Conservation (phyloP, 1,140 invertebrate genomes). For the Drosophila trapezifrons region DNA sequence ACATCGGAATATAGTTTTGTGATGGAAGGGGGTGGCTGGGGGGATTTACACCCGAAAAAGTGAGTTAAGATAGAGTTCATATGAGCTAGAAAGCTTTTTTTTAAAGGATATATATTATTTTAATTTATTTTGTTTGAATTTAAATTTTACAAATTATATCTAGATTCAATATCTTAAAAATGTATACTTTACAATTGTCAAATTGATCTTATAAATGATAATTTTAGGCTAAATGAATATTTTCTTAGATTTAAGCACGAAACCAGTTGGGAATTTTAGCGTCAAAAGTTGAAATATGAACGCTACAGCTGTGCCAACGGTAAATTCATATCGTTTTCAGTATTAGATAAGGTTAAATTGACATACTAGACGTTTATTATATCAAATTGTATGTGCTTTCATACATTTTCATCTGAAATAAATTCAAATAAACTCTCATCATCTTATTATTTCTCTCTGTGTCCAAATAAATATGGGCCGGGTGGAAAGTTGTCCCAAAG, state of each 20-base stretch:
- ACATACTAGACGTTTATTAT: neutral
- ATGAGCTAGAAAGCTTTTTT: neutral
- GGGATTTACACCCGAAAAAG: neutral
- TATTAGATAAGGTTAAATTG: neutral
- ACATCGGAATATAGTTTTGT: slow-evolving; percentile 17
- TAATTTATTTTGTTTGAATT: neutral
- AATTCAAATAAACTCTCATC: neutral
- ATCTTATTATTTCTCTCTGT: neutral
- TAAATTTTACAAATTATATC: neutral
- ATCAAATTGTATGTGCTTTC: no score
- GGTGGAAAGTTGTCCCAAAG: slow-evolving; percentile 27
- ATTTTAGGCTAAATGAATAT: neutral
- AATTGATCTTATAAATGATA: no score
- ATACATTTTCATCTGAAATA: neutral
- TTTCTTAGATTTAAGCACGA: neutral
- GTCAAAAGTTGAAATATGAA: neutral
- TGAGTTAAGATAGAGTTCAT: no score
- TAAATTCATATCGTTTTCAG: neutral
- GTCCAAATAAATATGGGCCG: slow-evolving; percentile 3
- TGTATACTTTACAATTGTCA: neutral
- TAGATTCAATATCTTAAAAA: neutral
- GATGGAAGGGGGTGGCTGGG: neutral
- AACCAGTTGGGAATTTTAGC: neutral
- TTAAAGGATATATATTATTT: neutral
- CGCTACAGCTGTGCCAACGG: no score